These are phyloP conservation scores for Phymorhynchus buccinoides DNA, from an alignment of 1,140 invertebrate genomes.

Conservation along the genomic window DNA sequence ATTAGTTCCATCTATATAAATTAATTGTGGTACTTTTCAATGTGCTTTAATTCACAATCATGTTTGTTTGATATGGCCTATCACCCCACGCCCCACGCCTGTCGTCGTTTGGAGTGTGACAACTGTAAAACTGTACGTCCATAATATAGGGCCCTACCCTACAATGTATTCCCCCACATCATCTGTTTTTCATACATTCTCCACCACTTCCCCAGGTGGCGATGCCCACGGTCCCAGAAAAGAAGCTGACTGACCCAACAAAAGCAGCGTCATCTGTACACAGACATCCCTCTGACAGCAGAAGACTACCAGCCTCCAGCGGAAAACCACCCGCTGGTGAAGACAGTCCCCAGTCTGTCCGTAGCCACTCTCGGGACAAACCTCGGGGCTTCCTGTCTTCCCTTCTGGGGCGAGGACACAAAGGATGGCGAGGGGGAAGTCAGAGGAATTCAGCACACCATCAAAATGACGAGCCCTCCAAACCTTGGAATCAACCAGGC, in stretches of 20 bases:
- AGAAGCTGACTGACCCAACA: not conserved
- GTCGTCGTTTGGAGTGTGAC: too few species aligned
- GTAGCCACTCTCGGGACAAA: not conserved
- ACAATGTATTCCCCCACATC: too few species aligned
- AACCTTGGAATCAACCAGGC: too few species aligned
- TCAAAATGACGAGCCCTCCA: not conserved
- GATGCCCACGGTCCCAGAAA: not conserved
- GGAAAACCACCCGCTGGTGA: not conserved
- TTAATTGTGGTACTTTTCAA: too few species aligned
- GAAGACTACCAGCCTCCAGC: not conserved
- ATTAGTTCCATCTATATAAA: too few species aligned
- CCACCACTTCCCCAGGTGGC: not conserved
- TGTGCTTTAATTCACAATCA: too few species aligned
- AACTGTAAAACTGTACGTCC: too few species aligned
- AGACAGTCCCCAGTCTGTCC: not conserved
- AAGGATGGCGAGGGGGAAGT: not conserved
- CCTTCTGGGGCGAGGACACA: slow-evolving; percentile 3
- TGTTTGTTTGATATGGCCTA: too few species aligned
- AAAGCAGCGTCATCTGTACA: too few species aligned
- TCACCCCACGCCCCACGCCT: too few species aligned
- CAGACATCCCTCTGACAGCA: not conserved
- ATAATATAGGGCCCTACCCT: too few species aligned
- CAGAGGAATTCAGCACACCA: not conserved
- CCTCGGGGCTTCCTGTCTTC: slow-evolving; percentile 9
- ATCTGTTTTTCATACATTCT: too few species aligned